These are phyloP conservation scores for Parnassius mnemosyne DNA, from an alignment of 2,888 invertebrate genomes.

Conservation along the genomic window DNA sequence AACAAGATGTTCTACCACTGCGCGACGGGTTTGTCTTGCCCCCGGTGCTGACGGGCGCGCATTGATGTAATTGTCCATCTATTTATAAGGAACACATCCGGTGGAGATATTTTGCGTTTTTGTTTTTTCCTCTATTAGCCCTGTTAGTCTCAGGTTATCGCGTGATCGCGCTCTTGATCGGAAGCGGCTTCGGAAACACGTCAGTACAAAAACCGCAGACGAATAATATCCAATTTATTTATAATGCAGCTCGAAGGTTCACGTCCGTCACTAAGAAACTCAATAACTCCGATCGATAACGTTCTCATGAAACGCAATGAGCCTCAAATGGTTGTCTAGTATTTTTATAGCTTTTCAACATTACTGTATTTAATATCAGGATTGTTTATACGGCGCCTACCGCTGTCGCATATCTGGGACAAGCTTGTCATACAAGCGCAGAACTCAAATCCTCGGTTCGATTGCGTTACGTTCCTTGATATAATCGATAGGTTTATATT, in stretches of 20 bases:
- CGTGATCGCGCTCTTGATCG: conserved; percentile 60
- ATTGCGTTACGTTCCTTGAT: conserved; percentile 70
- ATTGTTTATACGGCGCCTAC: conserved; percentile 61
- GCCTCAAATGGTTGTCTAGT: conserved; percentile 36
- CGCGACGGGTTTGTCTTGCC: conserved; percentile 63
- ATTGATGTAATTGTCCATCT: conserved; percentile 70
- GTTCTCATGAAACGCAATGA: conserved; percentile 18
- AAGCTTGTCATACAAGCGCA: conserved; percentile 59
- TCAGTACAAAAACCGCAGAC: conserved; percentile 72
- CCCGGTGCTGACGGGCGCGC: conserved; percentile 59
- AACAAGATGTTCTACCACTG: conserved; percentile 54
- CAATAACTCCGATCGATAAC: conserved; percentile 17
- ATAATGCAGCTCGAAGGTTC: conserved; percentile 64
- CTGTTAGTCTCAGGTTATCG: conserved; percentile 47
- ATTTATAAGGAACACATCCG: conserved; percentile 54
- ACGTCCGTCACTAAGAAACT: conserved; percentile 34
- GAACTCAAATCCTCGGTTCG: conserved; percentile 33
- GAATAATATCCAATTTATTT: conserved; percentile 73
- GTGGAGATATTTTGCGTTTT: conserved; percentile 47
- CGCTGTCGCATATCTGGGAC: conserved; percentile 70
- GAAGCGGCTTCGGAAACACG: conserved; percentile 76
- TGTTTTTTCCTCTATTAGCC: conserved; percentile 38
- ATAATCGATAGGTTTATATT: conserved; percentile 34
- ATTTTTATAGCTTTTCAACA: conserved; percentile 41
- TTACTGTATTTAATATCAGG: conserved; percentile 44